Percentiles rank a stretch among this genome's conserved stretches.
phyloP scores from a whole-genome alignment of 2,113 vertebrate genomes.

The Tyto alba region DNA sequence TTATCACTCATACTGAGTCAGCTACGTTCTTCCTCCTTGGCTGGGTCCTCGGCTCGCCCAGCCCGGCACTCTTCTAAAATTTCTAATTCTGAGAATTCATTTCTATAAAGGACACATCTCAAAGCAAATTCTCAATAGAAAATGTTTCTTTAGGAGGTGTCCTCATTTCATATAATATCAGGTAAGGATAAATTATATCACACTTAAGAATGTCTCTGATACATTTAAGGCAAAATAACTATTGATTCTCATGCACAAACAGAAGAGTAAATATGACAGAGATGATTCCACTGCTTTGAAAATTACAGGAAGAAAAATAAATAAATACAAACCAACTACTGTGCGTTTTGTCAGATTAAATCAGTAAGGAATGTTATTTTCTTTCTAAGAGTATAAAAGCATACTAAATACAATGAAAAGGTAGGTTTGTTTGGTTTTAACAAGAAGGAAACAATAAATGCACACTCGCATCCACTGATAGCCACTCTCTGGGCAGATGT shows the following conservation, averaged over 20 bases:
- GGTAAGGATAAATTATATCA: background rate
- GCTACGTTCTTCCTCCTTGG: too few relatives aligned
- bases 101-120: background rate
- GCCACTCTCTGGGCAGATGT: background rate
- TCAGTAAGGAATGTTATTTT: background rate
- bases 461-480: background rate
- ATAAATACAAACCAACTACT: background rate
- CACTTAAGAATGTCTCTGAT: background rate
- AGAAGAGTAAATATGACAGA: background rate
- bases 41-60: too few relatives aligned
- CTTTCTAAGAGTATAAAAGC: background rate
- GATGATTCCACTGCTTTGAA: background rate
- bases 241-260: background rate
- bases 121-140: background rate
- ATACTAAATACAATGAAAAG: background rate
- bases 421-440: background rate
- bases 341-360: background rate
- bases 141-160: background rate
- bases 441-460: background rate
- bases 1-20: too few relatives aligned
- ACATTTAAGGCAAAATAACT: background rate
- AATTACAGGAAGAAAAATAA: background rate
- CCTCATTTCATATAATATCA: background rate
- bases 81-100: background rate
- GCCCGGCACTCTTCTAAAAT: background rate